Evolutionary conservation across 2,797 vertebrate species (phyloP).

Genomic region (Bovichtus variegatus): DNA sequence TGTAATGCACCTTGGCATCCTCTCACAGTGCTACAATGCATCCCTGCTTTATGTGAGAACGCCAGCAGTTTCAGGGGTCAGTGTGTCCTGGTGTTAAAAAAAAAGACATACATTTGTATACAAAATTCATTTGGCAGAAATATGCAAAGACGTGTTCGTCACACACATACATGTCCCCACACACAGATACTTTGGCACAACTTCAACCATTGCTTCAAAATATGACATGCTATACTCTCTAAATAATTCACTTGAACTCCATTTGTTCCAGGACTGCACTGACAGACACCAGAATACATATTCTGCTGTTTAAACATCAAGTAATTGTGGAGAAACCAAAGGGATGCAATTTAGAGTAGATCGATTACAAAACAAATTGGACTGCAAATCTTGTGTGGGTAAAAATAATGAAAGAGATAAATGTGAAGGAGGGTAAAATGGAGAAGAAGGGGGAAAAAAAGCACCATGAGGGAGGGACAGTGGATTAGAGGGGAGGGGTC

Average conservation of each 20-base stretch:
- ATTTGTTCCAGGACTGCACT: neutral
- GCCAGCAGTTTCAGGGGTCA: neutral
- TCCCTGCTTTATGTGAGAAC: neutral
- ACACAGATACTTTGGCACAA: neutral
- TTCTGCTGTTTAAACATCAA: conserved; percentile 14
- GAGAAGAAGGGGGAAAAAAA: neutral
- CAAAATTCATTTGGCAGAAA: conserved; percentile 36
- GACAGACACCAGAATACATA: neutral
- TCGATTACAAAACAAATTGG: conserved; percentile 45
- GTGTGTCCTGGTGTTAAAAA: neutral
- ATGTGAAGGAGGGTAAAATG: neutral
- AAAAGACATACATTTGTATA: no score
- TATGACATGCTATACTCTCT: neutral
- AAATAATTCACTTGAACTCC: neutral
- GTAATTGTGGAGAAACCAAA: conserved; percentile 15
- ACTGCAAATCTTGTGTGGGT: conserved; percentile 29
- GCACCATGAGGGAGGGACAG: neutral
- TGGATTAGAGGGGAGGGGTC: neutral
- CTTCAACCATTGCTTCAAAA: neutral
- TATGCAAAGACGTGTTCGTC: neutral
- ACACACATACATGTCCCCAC: neutral
- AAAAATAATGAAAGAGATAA: conserved; percentile 39
- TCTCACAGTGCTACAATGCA: neutral
- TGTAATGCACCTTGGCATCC: neutral
- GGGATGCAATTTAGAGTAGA: conserved; percentile 28